A percentile compares a stretch with the other conserved stretches of the same genome.
phyloP scores from a whole-genome alignment of 2,797 vertebrate species.

The Artibeus lituratus region DNA sequence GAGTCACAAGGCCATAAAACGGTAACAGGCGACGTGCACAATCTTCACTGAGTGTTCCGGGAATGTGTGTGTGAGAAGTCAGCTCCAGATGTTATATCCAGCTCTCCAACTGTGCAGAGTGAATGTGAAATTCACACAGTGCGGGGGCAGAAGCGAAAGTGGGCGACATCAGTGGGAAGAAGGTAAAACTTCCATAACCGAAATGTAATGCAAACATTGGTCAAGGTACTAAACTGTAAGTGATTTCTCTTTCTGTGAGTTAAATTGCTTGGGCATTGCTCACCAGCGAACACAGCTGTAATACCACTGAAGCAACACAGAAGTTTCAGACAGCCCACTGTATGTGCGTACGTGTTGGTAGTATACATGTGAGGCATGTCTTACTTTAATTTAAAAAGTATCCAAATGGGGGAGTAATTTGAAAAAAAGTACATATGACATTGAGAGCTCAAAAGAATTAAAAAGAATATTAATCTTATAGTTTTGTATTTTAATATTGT shows the following conservation, averaged over 20 bases:
- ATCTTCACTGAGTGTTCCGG: background rate
- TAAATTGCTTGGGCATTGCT: background rate
- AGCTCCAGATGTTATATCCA: background rate
- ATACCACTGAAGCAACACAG: background rate
- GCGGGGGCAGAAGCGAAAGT: background rate
- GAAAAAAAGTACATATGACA: background rate
- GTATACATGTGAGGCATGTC: background rate
- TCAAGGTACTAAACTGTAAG: background rate
- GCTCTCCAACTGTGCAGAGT: background rate
- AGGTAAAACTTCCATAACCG: background rate
- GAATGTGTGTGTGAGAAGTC: background rate
- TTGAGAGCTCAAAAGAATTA: background rate
- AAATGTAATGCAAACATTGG: background rate
- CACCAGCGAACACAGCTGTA: background rate
- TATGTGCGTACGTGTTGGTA: background rate
- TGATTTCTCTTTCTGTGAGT: background rate
- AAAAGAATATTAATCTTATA: background rate
- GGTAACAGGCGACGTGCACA: background rate
- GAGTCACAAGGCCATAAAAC: conserved; percentile 11
- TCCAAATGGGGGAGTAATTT: background rate
- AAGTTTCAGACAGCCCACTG: background rate
- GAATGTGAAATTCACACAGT: background rate
- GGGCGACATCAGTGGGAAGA: background rate
- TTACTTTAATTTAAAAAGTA: conserved; percentile 26
- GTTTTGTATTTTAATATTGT: background rate